phyloP scores from a whole-genome alignment of 53 echinoderm and acorn worm species.

The Zoroaster sp. region DNA sequence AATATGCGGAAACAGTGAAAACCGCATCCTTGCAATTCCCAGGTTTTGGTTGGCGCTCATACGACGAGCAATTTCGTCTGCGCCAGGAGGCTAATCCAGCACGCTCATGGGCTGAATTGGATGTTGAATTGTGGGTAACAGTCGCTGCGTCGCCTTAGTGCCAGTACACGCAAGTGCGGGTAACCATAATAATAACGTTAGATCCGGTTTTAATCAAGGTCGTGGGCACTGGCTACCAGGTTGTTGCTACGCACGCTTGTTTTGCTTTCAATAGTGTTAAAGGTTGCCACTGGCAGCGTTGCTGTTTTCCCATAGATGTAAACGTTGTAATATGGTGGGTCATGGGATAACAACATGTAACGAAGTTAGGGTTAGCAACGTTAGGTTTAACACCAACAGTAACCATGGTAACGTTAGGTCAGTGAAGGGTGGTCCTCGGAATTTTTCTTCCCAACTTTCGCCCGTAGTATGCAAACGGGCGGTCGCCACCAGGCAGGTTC shows the following conservation, averaged over 20 bases:
- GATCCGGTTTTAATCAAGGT: neutral
- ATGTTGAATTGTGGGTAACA: constrained; percentile 44
- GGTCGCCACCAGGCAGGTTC: too few species aligned
- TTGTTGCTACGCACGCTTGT: too few species aligned
- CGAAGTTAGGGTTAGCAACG: neutral
- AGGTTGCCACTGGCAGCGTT: neutral
- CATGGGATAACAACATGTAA: constrained; percentile 4
- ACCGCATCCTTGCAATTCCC: neutral
- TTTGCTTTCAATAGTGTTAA: neutral
- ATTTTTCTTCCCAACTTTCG: too few species aligned
- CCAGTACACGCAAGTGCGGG: neutral
- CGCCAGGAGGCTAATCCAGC: constrained; percentile 4
- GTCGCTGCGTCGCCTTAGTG: neutral
- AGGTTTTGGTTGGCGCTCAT: constrained; percentile 36
- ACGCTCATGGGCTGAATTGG: constrained; percentile 27
- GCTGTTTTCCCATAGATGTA: neutral
- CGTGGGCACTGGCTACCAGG: neutral
- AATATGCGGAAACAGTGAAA: constrained; percentile 32
- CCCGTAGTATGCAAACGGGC: neutral
- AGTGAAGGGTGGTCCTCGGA: neutral
- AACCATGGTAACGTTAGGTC: neutral
- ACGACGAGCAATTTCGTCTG: constrained; percentile 46
- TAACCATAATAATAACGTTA: neutral
- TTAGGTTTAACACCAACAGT: neutral
- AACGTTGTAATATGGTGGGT: neutral